phyloP scores from a whole-genome alignment of 2,797 vertebrate genomes.

The Myripristis murdjan region DNA sequence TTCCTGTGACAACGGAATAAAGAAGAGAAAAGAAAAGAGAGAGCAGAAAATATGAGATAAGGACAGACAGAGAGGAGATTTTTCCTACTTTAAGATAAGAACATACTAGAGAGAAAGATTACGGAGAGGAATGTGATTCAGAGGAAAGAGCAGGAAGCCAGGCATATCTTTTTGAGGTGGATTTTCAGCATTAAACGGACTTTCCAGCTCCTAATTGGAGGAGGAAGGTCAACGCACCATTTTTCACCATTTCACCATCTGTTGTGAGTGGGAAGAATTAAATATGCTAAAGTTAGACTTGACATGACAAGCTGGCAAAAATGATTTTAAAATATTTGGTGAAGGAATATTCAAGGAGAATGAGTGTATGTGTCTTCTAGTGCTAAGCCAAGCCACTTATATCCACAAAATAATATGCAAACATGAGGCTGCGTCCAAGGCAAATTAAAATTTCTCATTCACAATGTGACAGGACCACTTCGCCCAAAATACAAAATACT shows the following conservation, averaged over 20 bases:
- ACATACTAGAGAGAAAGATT: slow-evolving; percentile 18
- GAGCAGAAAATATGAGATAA: slow-evolving; percentile 14
- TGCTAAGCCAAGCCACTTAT: no score
- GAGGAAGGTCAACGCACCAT: no score
- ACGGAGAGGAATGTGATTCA: not conserved
- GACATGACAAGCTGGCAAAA: no score
- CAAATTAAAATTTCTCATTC: no score
- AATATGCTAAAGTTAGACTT: not conserved
- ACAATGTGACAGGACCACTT: no score
- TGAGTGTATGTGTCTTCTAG: no score
- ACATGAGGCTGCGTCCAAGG: no score
- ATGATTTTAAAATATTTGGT: no score
- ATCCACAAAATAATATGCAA: no score
- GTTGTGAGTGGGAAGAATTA: not conserved
- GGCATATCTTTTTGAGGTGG: slow-evolving; percentile 26
- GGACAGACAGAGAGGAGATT: slow-evolving; percentile 8
- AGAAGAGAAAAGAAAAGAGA: slow-evolving; percentile 14
- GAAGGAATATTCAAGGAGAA: no score
- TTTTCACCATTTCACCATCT: slow-evolving; percentile 18
- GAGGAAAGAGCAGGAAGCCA: slow-evolving; percentile 6
- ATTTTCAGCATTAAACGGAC: slow-evolving; percentile 21
- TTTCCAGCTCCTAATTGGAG: not conserved
- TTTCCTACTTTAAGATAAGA: slow-evolving; percentile 20
- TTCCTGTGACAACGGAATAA: not conserved
- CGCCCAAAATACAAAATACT: no score